Evolutionary conservation across 2,888 invertebrate genomes (phyloP).

Genomic region (Dicyrtomina minuta): DNA sequence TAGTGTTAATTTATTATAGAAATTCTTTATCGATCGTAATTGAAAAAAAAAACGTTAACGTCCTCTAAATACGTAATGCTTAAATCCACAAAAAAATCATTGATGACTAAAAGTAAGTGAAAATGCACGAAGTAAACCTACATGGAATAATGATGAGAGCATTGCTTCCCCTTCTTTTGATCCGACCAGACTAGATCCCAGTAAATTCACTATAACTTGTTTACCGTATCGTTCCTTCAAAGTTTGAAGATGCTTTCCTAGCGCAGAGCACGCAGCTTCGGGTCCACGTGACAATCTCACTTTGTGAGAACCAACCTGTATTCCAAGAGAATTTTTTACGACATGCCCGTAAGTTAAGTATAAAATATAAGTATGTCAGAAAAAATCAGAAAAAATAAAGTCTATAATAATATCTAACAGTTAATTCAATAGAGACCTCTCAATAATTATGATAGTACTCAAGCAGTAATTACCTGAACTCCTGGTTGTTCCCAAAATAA

Average conservation of each 20-base stretch:
- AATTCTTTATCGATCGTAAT: too few relatives aligned
- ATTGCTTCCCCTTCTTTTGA: slow-evolving; percentile 96
- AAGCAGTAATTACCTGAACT: slow-evolving; percentile 66
- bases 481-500: slow-evolving; percentile 99
- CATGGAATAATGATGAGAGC: slow-evolving; percentile 88
- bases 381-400: too few relatives aligned
- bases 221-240: slow-evolving; percentile 88
- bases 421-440: too few relatives aligned
- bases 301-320: slow-evolving; percentile 92
- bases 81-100: too few relatives aligned
- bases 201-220: slow-evolving; percentile 85
- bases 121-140: slow-evolving; percentile 53
- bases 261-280: slow-evolving; percentile 90
- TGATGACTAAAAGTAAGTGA: too few relatives aligned
- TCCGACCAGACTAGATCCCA: slow-evolving; percentile 86
- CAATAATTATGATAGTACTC: too few relatives aligned
- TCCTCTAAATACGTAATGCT: too few relatives aligned
- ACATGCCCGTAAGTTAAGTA: too few relatives aligned
- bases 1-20: too few relatives aligned
- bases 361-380: too few relatives aligned
- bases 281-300: slow-evolving; percentile 94
- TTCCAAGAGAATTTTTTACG: slow-evolving; percentile 36
- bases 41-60: too few relatives aligned
- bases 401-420: too few relatives aligned
- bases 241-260: slow-evolving; percentile 83